These are phyloP conservation scores for Odontomyia ornata DNA, from an alignment of 2,888 invertebrate species.

Conservation along the genomic window DNA sequence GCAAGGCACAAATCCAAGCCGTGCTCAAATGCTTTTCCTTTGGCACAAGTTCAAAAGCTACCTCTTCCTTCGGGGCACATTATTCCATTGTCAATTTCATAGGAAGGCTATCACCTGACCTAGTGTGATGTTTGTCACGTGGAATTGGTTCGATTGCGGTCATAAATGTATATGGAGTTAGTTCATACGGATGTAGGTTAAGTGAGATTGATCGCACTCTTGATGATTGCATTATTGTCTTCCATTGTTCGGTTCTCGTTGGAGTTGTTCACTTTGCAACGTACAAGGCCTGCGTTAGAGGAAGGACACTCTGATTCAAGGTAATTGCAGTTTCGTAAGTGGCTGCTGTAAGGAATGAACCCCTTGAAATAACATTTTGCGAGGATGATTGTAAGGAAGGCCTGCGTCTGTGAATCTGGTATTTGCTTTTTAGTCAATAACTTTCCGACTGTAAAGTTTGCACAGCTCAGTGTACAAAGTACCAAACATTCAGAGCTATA, in stretches of 20 bases:
- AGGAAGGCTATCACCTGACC: constrained; percentile 37
- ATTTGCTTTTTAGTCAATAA: too few species aligned
- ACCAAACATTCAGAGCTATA: too few species aligned
- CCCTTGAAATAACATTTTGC: too few species aligned
- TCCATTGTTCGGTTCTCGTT: not conserved
- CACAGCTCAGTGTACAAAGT: too few species aligned
- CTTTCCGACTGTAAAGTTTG: too few species aligned
- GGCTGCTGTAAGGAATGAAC: too few species aligned
- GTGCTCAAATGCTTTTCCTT: not conserved
- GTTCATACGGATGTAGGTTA: constrained; percentile 51
- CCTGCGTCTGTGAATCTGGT: too few species aligned
- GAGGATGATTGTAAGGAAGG: too few species aligned
- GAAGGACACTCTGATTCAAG: constrained; percentile 15
- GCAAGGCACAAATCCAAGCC: too few species aligned
- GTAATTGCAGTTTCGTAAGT: not conserved
- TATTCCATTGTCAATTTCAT: constrained; percentile 27
- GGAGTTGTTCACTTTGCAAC: constrained; percentile 4
- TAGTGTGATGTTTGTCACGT: constrained; percentile 27
- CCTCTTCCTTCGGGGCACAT: constrained; percentile 4
- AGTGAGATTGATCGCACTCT: constrained; percentile 54
- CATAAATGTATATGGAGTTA: not conserved
- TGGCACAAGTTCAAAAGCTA: not conserved
- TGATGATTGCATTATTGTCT: constrained; percentile 29
- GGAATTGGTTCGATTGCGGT: not conserved
- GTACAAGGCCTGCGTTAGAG: not conserved